These are phyloP conservation scores for Amiota communis DNA, from an alignment of 2,888 invertebrate genomes.

Conservation along the genomic window DNA sequence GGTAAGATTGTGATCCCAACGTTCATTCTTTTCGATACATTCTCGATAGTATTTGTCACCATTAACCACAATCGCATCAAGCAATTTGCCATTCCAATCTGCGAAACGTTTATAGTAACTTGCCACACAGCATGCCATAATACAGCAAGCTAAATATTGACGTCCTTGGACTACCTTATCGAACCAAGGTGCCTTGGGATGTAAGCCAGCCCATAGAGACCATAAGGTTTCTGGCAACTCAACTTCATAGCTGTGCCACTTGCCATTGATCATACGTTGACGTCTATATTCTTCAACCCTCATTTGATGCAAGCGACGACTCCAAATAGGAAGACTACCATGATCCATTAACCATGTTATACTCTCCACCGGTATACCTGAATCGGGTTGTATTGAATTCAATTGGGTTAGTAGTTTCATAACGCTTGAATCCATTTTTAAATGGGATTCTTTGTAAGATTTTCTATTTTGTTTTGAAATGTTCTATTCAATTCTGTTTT, in stretches of 20 bases:
- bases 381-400: background rate
- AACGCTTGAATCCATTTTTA: background rate
- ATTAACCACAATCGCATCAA: constrained; percentile 77
- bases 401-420: background rate
- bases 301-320: constrained; percentile 56
- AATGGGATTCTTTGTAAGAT: background rate
- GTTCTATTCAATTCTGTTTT: background rate
- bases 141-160: constrained; percentile 78
- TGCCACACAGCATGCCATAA: constrained; percentile 76
- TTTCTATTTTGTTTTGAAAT: background rate
- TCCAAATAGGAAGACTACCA: constrained; percentile 62
- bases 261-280: constrained; percentile 57
- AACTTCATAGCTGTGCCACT: constrained; percentile 77
- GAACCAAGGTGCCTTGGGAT: constrained; percentile 77
- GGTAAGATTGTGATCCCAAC: constrained; percentile 75
- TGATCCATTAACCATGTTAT: constrained; percentile 58
- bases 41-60: constrained; percentile 77
- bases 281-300: constrained; percentile 42
- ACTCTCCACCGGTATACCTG: constrained; percentile 43
- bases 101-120: constrained; percentile 75
- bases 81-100: constrained; percentile 78
- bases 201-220: constrained; percentile 80
- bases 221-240: constrained; percentile 80
- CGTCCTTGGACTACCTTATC: constrained; percentile 75
- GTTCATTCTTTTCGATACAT: constrained; percentile 73